Percentiles rank a stretch among this genome's conserved stretches.
Conservation (phyloP, 1,140 invertebrate species). For the Sinonovacula constricta region DNA sequence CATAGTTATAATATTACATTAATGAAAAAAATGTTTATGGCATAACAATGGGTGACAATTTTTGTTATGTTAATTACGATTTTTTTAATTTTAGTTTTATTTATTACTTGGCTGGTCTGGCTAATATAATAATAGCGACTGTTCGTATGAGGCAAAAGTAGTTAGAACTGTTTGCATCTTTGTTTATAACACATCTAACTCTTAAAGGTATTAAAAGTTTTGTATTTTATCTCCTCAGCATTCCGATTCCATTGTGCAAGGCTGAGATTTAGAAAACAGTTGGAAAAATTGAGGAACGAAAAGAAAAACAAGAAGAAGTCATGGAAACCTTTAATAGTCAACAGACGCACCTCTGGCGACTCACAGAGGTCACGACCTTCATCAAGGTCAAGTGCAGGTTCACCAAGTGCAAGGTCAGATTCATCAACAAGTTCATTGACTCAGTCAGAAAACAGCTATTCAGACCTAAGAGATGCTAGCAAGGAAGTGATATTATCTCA, state of each 20-base stretch:
- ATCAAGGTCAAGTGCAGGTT: neutral
- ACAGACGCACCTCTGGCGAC: neutral
- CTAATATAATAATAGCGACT: too few species aligned
- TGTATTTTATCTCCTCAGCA: too few species aligned
- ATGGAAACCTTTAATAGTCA: neutral
- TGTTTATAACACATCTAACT: too few species aligned
- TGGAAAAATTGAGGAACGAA: neutral
- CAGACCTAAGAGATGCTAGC: neutral
- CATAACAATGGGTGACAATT: too few species aligned
- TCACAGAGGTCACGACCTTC: neutral
- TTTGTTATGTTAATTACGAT: too few species aligned
- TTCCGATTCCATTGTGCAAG: neutral
- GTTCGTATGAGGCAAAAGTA: too few species aligned
- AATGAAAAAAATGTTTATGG: too few species aligned
- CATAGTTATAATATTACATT: too few species aligned
- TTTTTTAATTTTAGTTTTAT: too few species aligned
- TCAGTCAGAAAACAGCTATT: neutral
- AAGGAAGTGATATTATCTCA: neutral
- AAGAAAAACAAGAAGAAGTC: neutral
- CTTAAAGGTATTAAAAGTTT: too few species aligned
- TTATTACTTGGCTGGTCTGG: too few species aligned
- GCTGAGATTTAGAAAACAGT: neutral
- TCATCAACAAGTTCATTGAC: neutral
- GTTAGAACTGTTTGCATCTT: too few species aligned
- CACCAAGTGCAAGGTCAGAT: neutral